Percentiles rank a stretch among this genome's conserved stretches.
Conservation (phyloP, 2,797 vertebrate genomes). For the Spea hammondii region DNA sequence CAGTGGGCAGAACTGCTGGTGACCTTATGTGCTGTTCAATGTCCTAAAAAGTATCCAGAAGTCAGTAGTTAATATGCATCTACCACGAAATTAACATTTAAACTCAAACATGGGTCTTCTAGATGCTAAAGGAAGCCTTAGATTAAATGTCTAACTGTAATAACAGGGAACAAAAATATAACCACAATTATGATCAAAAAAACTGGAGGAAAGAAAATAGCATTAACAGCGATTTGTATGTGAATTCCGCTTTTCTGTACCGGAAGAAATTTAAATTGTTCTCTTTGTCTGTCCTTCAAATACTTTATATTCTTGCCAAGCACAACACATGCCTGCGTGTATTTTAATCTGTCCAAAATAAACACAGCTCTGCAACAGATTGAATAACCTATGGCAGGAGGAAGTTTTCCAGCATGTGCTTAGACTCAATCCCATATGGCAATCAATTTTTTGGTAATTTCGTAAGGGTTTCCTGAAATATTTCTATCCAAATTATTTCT, state of each 20-base stretch:
- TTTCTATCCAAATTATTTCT: slow-evolving; percentile 20
- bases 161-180: no score
- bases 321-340: slow-evolving; percentile 37
- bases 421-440: slow-evolving; percentile 39
- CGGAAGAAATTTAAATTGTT: slow-evolving; percentile 2
- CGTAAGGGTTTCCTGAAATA: slow-evolving; percentile 27
- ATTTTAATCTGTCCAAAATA: slow-evolving; percentile 39
- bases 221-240: slow-evolving; percentile 12
- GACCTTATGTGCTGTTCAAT: no score
- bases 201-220: neutral
- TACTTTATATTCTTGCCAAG: slow-evolving; percentile 22
- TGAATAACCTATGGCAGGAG: slow-evolving; percentile 49
- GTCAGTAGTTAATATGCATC: no score
- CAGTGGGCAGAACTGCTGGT: no score
- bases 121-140: no score
- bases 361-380: slow-evolving; percentile 38
- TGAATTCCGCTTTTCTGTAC: neutral
- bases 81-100: no score
- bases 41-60: no score
- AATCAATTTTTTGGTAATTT: slow-evolving; percentile 28
- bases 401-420: slow-evolving; percentile 34
- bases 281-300: slow-evolving; percentile 15
- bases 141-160: no score
- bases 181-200: slow-evolving; percentile 7
- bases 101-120: no score